A percentile compares a stretch with the other conserved stretches of the same genome.
Evolutionary conservation across 2,797 vertebrate species (phyloP).

Genomic region (Rhinophrynus dorsalis): DNA sequence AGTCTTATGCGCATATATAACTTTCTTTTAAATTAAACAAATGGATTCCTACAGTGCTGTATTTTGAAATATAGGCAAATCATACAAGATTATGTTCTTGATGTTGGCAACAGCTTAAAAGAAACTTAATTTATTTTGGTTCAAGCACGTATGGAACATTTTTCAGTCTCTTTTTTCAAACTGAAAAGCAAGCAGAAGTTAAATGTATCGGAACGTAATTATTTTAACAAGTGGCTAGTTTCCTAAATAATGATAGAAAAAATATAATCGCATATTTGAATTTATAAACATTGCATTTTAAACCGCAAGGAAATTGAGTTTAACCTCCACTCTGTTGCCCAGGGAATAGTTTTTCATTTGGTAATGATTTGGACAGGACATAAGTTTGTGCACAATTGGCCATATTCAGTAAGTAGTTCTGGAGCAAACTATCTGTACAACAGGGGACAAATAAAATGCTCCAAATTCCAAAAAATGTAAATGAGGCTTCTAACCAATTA

Average conservation of each 20-base stretch:
- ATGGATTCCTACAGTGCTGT: slow-evolving; percentile 37
- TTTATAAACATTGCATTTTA: slow-evolving; percentile 36
- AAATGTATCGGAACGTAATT: slow-evolving; percentile 45
- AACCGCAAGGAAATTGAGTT: background rate
- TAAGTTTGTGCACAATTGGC: background rate
- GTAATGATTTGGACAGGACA: slow-evolving; percentile 3
- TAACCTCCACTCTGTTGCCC: background rate
- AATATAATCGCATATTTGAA: slow-evolving; percentile 49
- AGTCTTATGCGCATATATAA: slow-evolving; percentile 36
- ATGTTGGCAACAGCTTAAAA: slow-evolving; percentile 38
- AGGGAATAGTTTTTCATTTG: background rate
- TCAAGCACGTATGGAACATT: slow-evolving; percentile 41
- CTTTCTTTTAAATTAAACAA: slow-evolving; percentile 47
- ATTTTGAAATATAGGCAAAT: slow-evolving; percentile 46
- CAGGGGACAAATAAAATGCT: too few species aligned
- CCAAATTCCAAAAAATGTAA: too few species aligned
- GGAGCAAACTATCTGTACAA: too few species aligned
- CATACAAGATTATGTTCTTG: slow-evolving; percentile 46
- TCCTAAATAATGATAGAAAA: slow-evolving; percentile 52
- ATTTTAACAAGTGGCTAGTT: slow-evolving; percentile 51
- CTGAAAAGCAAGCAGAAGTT: slow-evolving; percentile 29
- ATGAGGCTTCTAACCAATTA: too few species aligned
- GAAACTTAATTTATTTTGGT: slow-evolving; percentile 54
- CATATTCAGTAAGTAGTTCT: too few species aligned
- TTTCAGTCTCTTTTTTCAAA: slow-evolving; percentile 13